Conservation (phyloP, 2,888 invertebrate genomes). For the Cerceris rybyensis region DNA sequence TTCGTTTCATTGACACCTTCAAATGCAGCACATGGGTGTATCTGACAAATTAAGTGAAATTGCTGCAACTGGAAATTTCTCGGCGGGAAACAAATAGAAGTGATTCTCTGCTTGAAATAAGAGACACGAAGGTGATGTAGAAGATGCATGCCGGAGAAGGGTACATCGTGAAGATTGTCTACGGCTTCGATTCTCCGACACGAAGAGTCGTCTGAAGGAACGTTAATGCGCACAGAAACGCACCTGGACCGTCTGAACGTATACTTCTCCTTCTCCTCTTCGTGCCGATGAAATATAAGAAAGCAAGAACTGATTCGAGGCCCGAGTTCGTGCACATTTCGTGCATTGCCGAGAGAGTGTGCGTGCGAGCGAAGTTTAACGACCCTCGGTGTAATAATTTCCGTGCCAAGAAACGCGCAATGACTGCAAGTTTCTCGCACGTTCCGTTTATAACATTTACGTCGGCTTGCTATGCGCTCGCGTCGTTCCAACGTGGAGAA, state of each 20-base stretch:
- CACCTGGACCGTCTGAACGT: background rate
- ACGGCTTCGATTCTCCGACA: background rate
- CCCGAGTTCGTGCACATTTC: background rate
- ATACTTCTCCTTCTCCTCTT: background rate
- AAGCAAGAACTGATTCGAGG: background rate
- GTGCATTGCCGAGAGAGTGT: background rate
- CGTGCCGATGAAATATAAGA: background rate
- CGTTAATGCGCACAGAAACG: background rate
- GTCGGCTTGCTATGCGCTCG: background rate
- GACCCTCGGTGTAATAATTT: constrained; percentile 33
- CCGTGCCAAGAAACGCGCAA: constrained; percentile 21
- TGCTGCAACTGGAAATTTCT: too few species aligned
- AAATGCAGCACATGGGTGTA: background rate
- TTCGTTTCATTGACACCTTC: background rate
- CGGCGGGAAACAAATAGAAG: too few species aligned
- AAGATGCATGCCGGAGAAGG: background rate
- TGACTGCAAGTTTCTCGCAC: constrained; percentile 21
- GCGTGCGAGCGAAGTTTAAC: constrained; percentile 5
- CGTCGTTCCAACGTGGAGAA: background rate
- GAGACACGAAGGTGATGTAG: background rate
- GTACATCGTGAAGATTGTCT: background rate
- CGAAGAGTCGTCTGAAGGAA: background rate
- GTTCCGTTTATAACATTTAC: constrained; percentile 15
- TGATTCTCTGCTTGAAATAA: background rate
- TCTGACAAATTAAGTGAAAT: background rate